These are phyloP conservation scores for Amphilophus citrinellus DNA, from an alignment of 2,113 vertebrate species.

Conservation along the genomic window DNA sequence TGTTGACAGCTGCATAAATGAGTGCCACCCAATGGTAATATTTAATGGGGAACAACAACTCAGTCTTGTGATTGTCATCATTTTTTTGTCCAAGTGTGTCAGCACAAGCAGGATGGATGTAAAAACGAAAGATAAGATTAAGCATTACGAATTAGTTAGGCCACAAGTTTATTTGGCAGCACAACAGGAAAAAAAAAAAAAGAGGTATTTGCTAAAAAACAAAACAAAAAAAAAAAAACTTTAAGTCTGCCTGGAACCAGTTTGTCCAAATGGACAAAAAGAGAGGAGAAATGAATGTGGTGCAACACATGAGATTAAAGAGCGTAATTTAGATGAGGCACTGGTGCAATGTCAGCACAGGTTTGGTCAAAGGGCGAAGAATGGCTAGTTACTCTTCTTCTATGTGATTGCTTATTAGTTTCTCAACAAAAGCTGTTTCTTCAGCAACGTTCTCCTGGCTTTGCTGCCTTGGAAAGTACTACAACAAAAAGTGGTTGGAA, in stretches of 20 bases:
- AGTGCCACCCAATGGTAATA: slow-evolving; percentile 38
- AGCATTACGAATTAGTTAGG: slow-evolving; percentile 45
- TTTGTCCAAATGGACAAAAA: slow-evolving; percentile 38
- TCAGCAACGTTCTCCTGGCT: not conserved
- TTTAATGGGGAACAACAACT: slow-evolving; percentile 46
- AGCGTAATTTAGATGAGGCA: slow-evolving; percentile 57
- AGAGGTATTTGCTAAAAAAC: not conserved
- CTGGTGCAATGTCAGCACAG: slow-evolving; percentile 34
- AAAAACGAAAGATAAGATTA: slow-evolving; percentile 48
- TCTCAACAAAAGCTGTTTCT: slow-evolving; percentile 2
- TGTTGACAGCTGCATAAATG: slow-evolving; percentile 49
- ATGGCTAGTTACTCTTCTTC: slow-evolving; percentile 15
- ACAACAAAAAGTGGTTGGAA: not conserved
- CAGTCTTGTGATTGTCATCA: slow-evolving; percentile 29
- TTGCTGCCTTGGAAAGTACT: slow-evolving; percentile 17
- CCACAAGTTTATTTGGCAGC: slow-evolving; percentile 21
- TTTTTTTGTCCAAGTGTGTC: slow-evolving; percentile 16
- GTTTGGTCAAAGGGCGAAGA: slow-evolving; percentile 22
- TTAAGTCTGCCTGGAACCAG: slow-evolving; percentile 18
- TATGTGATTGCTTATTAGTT: slow-evolving; percentile 21
- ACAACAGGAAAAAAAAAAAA: slow-evolving; percentile 6
- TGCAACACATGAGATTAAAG: slow-evolving; percentile 55
- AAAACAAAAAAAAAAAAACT: not conserved
- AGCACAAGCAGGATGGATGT: slow-evolving; percentile 56
- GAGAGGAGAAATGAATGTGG: slow-evolving; percentile 48